Evolutionary conservation across 2,888 invertebrate species (phyloP).

Genomic region (Dysmachus trigonus): DNA sequence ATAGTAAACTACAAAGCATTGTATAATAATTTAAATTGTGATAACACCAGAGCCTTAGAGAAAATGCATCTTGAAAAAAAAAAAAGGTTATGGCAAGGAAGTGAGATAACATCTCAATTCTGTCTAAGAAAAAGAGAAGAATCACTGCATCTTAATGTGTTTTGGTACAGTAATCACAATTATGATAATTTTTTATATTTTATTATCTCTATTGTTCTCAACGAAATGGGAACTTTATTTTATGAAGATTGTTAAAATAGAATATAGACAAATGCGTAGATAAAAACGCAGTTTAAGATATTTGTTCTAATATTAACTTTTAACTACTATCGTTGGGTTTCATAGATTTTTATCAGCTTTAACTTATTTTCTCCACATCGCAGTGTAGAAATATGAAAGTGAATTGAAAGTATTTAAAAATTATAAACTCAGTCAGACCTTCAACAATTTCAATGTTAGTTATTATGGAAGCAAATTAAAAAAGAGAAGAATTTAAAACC

Average conservation of each 20-base stretch:
- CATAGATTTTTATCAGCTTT: background rate
- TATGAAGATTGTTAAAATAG: background rate
- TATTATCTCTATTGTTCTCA: background rate
- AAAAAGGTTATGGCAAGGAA: background rate
- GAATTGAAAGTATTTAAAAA: no score
- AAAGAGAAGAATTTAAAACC: no score
- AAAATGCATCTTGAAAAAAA: background rate
- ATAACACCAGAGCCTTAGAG: background rate
- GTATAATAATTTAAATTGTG: background rate
- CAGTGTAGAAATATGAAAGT: background rate
- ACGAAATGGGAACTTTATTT: background rate
- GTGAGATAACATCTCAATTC: background rate
- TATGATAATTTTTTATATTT: background rate
- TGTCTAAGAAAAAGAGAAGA: background rate
- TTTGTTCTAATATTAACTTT: background rate
- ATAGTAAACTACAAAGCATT: background rate
- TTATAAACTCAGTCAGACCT: no score
- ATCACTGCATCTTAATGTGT: background rate
- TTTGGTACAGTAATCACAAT: background rate
- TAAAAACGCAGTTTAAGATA: background rate
- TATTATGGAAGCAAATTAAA: no score
- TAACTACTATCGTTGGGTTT: background rate
- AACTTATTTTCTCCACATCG: background rate
- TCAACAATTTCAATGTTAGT: no score
- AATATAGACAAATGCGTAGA: background rate